A percentile compares a stretch with the other conserved stretches of the same genome.
Conservation (phyloP, 2,888 invertebrate genomes). For the Cephus pulcher region DNA sequence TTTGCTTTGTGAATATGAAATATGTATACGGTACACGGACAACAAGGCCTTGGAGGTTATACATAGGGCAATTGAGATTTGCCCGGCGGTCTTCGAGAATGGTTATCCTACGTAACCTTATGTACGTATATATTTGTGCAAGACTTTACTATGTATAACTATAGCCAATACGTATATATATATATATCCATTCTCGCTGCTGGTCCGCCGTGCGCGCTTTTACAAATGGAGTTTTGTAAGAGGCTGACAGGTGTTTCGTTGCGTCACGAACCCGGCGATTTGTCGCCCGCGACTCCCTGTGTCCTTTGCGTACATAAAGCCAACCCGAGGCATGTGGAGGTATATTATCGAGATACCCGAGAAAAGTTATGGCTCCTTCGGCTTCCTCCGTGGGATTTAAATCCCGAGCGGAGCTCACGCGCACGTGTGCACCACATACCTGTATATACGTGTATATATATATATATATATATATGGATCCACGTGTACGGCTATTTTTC, state of each 20-base stretch:
- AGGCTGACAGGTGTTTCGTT: conserved; percentile 50
- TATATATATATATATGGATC: background rate
- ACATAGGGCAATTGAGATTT: background rate
- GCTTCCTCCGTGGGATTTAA: background rate
- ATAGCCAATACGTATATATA: background rate
- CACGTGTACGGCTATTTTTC: background rate
- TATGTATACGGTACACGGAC: background rate
- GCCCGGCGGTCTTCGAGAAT: background rate
- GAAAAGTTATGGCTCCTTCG: background rate
- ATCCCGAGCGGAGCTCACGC: background rate
- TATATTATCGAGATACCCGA: background rate
- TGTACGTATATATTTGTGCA: background rate
- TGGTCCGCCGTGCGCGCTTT: background rate
- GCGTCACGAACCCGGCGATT: conserved; percentile 46
- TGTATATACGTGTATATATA: background rate
- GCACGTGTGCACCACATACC: background rate
- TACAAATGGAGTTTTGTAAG: conserved; percentile 47
- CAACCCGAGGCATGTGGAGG: background rate
- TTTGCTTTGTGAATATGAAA: background rate
- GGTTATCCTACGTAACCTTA: background rate
- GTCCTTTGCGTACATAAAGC: background rate
- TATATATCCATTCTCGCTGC: background rate
- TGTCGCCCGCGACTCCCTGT: conserved; percentile 32
- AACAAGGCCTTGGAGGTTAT: background rate
- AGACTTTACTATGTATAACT: background rate